Evolutionary conservation across 2,888 invertebrate genomes (phyloP).

Genomic region (Parnassius glacialis): DNA sequence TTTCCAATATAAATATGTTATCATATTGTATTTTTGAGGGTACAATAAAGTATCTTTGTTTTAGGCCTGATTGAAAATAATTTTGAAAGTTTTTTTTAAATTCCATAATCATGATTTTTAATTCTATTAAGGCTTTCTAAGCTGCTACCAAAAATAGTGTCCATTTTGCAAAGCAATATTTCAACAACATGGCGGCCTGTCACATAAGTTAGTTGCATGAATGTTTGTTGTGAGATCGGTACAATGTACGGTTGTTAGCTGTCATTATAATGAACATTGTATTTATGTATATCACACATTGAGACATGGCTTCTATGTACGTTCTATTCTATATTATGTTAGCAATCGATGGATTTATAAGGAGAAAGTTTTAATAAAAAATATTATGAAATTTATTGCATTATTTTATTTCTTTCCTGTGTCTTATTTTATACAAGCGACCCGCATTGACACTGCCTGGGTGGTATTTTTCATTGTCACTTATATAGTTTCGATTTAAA

Average conservation of each 20-base stretch:
- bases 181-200: slow-evolving; percentile 39
- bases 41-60: not conserved
- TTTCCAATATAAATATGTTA: not conserved
- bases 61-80: not conserved
- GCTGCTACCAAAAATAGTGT: not conserved
- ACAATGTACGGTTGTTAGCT: slow-evolving; percentile 42
- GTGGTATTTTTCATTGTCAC: no score
- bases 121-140: not conserved
- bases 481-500: no score
- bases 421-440: not conserved
- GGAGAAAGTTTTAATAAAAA: slow-evolving; percentile 79
- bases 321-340: slow-evolving; percentile 73
- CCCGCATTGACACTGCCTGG: no score
- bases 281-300: slow-evolving; percentile 65
- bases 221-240: slow-evolving; percentile 36
- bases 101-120: no score
- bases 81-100: no score
- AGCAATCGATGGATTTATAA: slow-evolving; percentile 79
- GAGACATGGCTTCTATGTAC: slow-evolving; percentile 74
- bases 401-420: slow-evolving; percentile 41
- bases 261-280: slow-evolving; percentile 44
- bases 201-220: slow-evolving; percentile 30
- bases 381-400: slow-evolving; percentile 57
- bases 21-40: no score
- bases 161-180: slow-evolving; percentile 26